A percentile compares a stretch with the other conserved stretches of the same genome.
These are phyloP conservation scores for Hoplias malabaricus DNA, from an alignment of 2,113 vertebrate species.

Conservation along the genomic window DNA sequence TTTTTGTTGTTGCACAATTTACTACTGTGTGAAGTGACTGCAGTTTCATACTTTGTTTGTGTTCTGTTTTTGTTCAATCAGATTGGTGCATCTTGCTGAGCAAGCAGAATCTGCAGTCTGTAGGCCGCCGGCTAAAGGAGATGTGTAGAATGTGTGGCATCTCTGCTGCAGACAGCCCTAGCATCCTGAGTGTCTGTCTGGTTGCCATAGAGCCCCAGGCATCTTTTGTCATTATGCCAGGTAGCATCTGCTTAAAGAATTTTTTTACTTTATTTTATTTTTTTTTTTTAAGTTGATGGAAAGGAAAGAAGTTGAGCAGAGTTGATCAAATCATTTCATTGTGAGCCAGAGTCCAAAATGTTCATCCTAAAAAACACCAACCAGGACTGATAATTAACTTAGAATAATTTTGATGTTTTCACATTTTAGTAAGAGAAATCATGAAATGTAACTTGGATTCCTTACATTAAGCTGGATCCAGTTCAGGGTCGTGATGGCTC, in stretches of 20 bases:
- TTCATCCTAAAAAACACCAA: background rate
- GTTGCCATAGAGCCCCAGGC: conserved; percentile 97
- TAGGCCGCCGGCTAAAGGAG: conserved; percentile 93
- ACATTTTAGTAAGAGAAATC: too few relatives aligned
- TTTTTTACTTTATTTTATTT: too few relatives aligned
- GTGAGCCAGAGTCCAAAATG: background rate
- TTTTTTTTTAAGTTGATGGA: background rate
- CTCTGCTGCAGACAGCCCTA: conserved; percentile 93
- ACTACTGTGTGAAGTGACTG: background rate
- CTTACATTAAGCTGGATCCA: too few relatives aligned
- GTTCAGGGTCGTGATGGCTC: too few relatives aligned
- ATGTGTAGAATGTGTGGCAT: conserved; percentile 98
- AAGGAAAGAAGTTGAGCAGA: background rate
- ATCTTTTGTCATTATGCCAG: conserved; percentile 98
- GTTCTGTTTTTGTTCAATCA: conserved; percentile 58
- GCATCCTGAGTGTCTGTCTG: conserved; percentile 94
- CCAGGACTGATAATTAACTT: too few relatives aligned
- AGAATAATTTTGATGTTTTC: too few relatives aligned
- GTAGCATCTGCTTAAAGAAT: conserved; percentile 63
- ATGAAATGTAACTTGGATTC: too few relatives aligned
- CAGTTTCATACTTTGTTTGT: background rate
- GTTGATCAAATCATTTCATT: background rate
- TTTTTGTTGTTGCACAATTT: background rate
- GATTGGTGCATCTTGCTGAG: conserved; percentile 97
- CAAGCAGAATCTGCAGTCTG: conserved; percentile 91